Base-by-base conservation (phyloP, 2,888 invertebrate genomes). In the Heliconius ismenius region DNA sequence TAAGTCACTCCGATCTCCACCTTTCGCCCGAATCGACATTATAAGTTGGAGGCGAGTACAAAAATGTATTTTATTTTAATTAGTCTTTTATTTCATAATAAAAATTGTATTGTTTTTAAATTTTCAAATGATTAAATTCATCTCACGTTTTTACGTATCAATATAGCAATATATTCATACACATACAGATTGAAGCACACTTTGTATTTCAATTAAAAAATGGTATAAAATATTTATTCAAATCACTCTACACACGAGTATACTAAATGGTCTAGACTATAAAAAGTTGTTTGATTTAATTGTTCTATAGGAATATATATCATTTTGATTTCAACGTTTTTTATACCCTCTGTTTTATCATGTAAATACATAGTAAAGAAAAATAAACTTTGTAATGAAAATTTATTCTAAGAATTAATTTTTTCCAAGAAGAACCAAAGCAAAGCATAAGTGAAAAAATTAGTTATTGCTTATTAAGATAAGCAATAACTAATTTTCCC, bases 181-280 rank as follows among this genome's bases (percentile, higher is more conserved):
- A 32, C 11, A 60, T 60, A 4, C 9, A 60, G 2, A 60, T 13
- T 24, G 24, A 11, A 60, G 60, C 24, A 24, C 24, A 62, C 24
- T 64, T n/a, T 32, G 28, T 28, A 63, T 63, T 28, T 63, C 9
- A 63, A 63, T 63, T 21, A 58, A 63, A 64, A 64, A 64, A 21
- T 10, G 4, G 28, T 64, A 21, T 32, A 64, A 32, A 64, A 64
- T 64, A 64, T 64, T 28, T 64, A 65, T 36, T 65, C 3, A 65
- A 65, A 65, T 65, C 32, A 36, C 64, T 11, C 32, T 36, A 36
- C 4, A 63, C 9, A 32, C 32, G 32, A 32, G 32, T 32, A 32
- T 11, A 36, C 32, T 28, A 21, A 36, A 32, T 65, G 2, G 36
- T 65, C 10, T 11, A 36, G 64, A 21, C 64, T 28, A 36, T 64